Percentiles rank a stretch among this genome's conserved stretches.
phyloP scores from a whole-genome alignment of 2,797 vertebrate genomes.

The Sebastes trivittatus region DNA sequence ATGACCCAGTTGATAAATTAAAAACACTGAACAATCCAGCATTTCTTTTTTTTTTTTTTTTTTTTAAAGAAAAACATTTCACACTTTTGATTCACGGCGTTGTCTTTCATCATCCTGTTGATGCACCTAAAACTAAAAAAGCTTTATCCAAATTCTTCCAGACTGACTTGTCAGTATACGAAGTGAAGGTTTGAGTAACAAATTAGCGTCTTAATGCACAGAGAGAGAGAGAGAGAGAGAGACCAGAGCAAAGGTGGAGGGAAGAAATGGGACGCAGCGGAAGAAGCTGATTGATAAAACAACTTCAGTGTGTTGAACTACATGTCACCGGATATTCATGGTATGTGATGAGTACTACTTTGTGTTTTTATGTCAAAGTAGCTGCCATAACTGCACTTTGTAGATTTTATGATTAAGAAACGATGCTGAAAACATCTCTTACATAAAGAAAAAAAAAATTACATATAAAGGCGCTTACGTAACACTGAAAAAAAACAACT shows the following conservation, averaged over 20 bases:
- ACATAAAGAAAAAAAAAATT: slow-evolving; percentile 5
- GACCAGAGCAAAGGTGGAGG: neutral
- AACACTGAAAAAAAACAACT: slow-evolving; percentile 12
- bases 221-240: neutral
- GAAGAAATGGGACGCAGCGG: neutral
- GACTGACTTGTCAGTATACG: neutral
- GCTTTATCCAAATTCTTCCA: neutral
- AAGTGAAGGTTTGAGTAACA: neutral
- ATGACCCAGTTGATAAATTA: neutral
- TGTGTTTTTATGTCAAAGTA: neutral
- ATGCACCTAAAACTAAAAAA: neutral
- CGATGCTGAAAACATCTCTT: neutral
- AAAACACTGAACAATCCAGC: neutral
- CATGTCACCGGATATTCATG: neutral
- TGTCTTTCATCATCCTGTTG: neutral
- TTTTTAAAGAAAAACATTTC: too few species aligned
- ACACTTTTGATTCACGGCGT: neutral
- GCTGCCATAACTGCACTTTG: neutral
- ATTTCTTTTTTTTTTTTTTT: too few species aligned
- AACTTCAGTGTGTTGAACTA: neutral
- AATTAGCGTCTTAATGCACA: neutral
- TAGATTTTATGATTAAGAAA: neutral
- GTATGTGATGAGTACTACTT: slow-evolving; percentile 1
- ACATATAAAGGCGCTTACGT: slow-evolving; percentile 56
- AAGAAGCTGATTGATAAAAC: neutral